Evolutionary conservation across 2,888 invertebrate species (phyloP), one percentile per base, ranked within the genome.

Genomic region (Ectemnius cavifrons): DNA sequence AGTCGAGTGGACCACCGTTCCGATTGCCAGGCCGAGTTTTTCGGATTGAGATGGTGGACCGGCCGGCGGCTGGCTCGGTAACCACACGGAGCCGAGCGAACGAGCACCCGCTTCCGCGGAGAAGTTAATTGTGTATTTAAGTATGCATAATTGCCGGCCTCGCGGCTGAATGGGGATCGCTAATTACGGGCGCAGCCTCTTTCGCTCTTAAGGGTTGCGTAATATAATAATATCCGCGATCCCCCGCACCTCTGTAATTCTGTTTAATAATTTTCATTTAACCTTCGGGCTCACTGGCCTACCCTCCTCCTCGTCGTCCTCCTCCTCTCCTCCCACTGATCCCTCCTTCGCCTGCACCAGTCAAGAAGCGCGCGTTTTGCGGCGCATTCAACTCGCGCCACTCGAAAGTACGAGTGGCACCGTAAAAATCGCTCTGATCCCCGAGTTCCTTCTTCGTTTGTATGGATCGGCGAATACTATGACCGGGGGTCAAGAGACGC

Each of bases 61-160:
- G 23, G 37, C 37, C 1, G 11, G 1, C 37, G 37, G 37, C 37
- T 37, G 23, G 3, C 8, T 37, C 37, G 37, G 37, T 37, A 37
- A 11, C 37, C 37, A 37, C 37, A 11, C 37, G 11, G 8, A 37
- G 8, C 8, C 37, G 37, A 37, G 37, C 37, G 37, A 37, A 37
- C 37, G 37, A 37, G 71, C 37, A 62, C 52, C 16, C 52, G 14
- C 52, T 52, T 16, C n/a, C 52, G 67, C 52, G 75, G 76, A 77
- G 77, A 75, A 77, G 77, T 75, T 77, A 77, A 77, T 77, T 77
- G 77, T 77, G 77, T 77, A 77, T 77, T 77, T 77, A 77, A 77
- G 77, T 77, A 75, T 77, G 77, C 77, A 75, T 77, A 77, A 77
- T 75, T 77, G 75, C 75, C 77, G 77, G 59, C 67, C 67, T 67